phyloP scores from a whole-genome alignment of 2,888 invertebrate genomes.

The Pheosia gnoma region DNA sequence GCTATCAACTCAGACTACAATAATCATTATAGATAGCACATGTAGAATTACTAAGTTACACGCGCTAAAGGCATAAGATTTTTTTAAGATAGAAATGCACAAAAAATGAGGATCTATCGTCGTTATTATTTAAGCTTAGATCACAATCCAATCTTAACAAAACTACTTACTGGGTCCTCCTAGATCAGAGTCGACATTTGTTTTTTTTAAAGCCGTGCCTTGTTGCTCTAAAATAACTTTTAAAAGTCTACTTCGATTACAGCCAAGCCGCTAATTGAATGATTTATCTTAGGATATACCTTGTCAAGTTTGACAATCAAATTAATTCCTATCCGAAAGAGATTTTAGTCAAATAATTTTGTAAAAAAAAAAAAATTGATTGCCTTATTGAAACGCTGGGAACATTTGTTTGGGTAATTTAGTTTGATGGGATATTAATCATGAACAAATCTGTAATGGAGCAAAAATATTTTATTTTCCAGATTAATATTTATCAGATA shows the following conservation, averaged over 20 bases:
- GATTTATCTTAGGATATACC: neutral
- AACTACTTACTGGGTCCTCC: too few relatives aligned
- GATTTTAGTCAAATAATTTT: neutral
- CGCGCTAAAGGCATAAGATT: too few relatives aligned
- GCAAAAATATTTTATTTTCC: neutral
- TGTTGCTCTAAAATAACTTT: neutral
- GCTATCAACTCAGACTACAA: too few relatives aligned
- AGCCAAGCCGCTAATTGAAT: neutral
- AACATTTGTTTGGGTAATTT: constrained; percentile 19
- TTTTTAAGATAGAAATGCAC: too few relatives aligned
- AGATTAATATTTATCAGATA: neutral
- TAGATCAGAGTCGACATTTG: too few relatives aligned
- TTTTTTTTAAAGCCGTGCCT: too few relatives aligned
- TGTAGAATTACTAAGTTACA: too few relatives aligned
- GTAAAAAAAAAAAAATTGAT: constrained; percentile 15
- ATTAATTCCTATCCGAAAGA: neutral
- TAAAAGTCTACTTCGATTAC: neutral
- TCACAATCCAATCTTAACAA: too few relatives aligned
- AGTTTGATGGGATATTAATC: constrained; percentile 3
- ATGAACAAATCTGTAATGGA: neutral
- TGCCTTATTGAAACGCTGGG: constrained; percentile 6
- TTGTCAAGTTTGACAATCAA: neutral
- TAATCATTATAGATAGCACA: too few relatives aligned
- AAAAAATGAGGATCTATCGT: too few relatives aligned
- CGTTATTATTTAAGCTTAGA: too few relatives aligned